Evolutionary conservation across 2,888 invertebrate species (phyloP).

Genomic region (Acleris sparsana): DNA sequence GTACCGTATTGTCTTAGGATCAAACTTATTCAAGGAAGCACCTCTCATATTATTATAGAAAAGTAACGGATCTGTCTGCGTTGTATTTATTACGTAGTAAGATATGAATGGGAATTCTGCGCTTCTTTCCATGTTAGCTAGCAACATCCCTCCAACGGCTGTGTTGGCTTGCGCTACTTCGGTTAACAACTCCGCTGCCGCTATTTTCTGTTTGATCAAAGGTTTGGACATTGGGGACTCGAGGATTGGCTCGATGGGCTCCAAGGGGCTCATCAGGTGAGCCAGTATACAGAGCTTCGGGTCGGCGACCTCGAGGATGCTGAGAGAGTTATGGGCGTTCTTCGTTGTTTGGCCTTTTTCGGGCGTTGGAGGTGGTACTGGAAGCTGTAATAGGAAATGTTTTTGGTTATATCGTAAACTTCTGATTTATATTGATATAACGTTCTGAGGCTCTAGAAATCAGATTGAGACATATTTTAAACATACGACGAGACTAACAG

Average conservation of each 20-base stretch:
- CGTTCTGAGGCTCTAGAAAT: too few relatives aligned
- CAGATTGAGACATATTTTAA: too few relatives aligned
- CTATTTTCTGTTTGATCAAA: slow-evolving; percentile 89
- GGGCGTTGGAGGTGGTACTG: slow-evolving; percentile 86
- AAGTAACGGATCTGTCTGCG: slow-evolving; percentile 92
- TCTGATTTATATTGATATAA: background rate
- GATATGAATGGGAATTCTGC: slow-evolving; percentile 96
- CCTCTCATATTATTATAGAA: slow-evolving; percentile 94
- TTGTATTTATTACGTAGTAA: slow-evolving; percentile 94
- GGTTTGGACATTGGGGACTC: slow-evolving; percentile 93
- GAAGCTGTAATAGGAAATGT: slow-evolving; percentile 68
- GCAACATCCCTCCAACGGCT: slow-evolving; percentile 91
- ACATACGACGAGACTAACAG: too few relatives aligned
- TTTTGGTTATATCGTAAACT: background rate
- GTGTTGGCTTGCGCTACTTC: slow-evolving; percentile 90
- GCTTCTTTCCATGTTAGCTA: slow-evolving; percentile 94
- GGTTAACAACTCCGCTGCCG: slow-evolving; percentile 89
- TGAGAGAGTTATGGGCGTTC: slow-evolving; percentile 85
- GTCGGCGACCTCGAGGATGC: slow-evolving; percentile 92
- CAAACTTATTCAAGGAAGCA: slow-evolving; percentile 93
- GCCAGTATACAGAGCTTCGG: slow-evolving; percentile 94
- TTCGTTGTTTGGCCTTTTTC: slow-evolving; percentile 85
- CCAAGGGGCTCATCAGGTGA: slow-evolving; percentile 94
- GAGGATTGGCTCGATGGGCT: slow-evolving; percentile 92
- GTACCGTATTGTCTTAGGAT: slow-evolving; percentile 90